Percentiles rank a stretch among this genome's conserved stretches.
phyloP scores from a whole-genome alignment of 2,113 vertebrate species.

The Picathartes gymnocephalus region DNA sequence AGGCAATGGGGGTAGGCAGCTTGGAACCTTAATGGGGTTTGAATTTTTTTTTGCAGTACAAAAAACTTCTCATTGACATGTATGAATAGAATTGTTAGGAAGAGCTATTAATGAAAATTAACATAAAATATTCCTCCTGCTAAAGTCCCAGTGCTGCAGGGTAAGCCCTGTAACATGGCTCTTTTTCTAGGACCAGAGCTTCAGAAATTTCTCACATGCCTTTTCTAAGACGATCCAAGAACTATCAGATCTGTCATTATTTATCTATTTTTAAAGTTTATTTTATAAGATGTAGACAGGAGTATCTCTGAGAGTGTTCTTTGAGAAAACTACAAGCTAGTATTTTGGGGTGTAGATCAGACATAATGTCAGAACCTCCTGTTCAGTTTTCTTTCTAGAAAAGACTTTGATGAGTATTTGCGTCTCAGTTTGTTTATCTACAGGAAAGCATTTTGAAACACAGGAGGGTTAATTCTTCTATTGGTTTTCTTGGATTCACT shows the following conservation, averaged over 20 bases:
- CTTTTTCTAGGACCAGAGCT: not conserved
- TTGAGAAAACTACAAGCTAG: not conserved
- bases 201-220: not conserved
- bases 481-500: not conserved
- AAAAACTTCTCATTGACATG: rapidly evolving
- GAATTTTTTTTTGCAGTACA: not conserved
- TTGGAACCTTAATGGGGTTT: not conserved
- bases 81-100: not conserved
- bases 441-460: not conserved
- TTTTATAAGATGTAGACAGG: not conserved
- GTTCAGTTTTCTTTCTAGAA: not conserved
- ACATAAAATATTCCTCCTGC: not conserved
- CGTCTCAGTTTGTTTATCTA: not conserved
- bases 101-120: not conserved
- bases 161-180: not conserved
- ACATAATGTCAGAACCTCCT: not conserved
- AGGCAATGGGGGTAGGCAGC: not conserved
- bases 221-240: not conserved
- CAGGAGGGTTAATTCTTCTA: not conserved
- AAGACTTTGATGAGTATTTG: not conserved
- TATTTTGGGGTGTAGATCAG: not conserved
- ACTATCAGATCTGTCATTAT: not conserved
- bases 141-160: not conserved
- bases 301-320: not conserved
- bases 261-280: not conserved